These are phyloP conservation scores for Morpho deidamia DNA, from an alignment of 2,888 invertebrate species.

Conservation along the genomic window DNA sequence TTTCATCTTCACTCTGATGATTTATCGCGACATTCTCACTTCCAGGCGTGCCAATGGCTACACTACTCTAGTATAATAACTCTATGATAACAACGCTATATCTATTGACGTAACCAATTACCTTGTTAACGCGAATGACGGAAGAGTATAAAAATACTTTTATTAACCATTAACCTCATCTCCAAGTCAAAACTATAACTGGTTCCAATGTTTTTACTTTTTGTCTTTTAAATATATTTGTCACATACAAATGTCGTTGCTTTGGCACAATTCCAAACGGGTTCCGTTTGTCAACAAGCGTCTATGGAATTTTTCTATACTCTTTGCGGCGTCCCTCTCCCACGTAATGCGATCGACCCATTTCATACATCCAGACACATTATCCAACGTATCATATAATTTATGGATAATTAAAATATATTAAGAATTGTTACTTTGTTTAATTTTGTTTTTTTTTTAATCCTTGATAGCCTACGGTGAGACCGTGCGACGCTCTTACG, in stretches of 20 bases:
- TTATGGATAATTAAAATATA: too few relatives aligned
- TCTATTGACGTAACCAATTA: not conserved
- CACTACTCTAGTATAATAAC: too few relatives aligned
- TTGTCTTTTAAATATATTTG: conserved; percentile 3
- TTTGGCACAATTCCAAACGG: conserved; percentile 25
- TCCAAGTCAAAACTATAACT: not conserved
- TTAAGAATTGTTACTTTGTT: too few relatives aligned
- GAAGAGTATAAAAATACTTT: not conserved
- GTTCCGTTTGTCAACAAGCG: conserved; percentile 25
- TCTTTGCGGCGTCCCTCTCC: conserved; percentile 7
- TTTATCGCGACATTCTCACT: too few relatives aligned
- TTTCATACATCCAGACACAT: conserved; percentile 1
- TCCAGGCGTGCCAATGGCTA: too few relatives aligned
- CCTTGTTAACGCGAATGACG: too few relatives aligned
- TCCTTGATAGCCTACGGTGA: too few relatives aligned
- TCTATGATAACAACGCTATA: too few relatives aligned
- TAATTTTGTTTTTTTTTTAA: too few relatives aligned
- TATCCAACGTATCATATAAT: not conserved
- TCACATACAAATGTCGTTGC: conserved; percentile 10
- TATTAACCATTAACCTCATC: not conserved
- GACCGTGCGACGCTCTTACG: too few relatives aligned
- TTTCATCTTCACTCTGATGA: too few relatives aligned
- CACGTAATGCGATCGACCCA: conserved; percentile 17
- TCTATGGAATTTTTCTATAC: conserved; percentile 11
- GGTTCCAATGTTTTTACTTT: not conserved